Base-by-base conservation (phyloP, 2,797 vertebrate genomes). In the Sebastiscus albofasciatus region DNA sequence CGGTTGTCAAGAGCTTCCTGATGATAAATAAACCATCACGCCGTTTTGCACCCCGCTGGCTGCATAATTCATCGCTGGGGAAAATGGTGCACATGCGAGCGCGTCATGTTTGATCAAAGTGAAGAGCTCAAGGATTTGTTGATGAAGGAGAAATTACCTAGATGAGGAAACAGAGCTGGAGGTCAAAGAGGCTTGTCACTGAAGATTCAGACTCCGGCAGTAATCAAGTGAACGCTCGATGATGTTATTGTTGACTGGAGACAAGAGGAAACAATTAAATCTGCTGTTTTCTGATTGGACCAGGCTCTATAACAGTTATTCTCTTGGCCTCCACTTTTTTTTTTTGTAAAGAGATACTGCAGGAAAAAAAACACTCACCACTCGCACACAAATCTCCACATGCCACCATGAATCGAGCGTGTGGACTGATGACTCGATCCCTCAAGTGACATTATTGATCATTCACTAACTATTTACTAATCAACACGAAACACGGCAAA, bases 21-120 rank as follows among this genome's bases (percentile, higher is more conserved):
- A 27, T 36, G 60, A 94, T 92, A 87, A 93, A 93, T 90, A 89
- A 90, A 90, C 39, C 90, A 92, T 84, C 62, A n/a, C 0, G 34
- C 26, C 12, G 39, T 82, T 92, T 90, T 75, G 68, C 76, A 77
- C 70, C 61, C 88, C 9, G 26, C 72, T 75, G 80, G 75, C 78
- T 81, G 66, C 79, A 92, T 92, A 87, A 93, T 93, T 88, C 80
- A 91, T 89, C 67, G 55, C 34, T 2, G 24, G 78, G 83, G 70
- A 72, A 13, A 82, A 70, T n/a, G 67, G 60, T 6, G 54, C 72
- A 81, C 72, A 67, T 78, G 79, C 10, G 22, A 67, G 55, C 20
- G 31, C 4, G 80, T 83, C 87, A 49, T 74, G 78, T 92, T 90
- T 62, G 74, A 92, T 93, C 81, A 87, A 26, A 27, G 16, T 12